Base-by-base conservation (phyloP, 2,797 vertebrate species). In the Poeciliopsis gracilis region DNA sequence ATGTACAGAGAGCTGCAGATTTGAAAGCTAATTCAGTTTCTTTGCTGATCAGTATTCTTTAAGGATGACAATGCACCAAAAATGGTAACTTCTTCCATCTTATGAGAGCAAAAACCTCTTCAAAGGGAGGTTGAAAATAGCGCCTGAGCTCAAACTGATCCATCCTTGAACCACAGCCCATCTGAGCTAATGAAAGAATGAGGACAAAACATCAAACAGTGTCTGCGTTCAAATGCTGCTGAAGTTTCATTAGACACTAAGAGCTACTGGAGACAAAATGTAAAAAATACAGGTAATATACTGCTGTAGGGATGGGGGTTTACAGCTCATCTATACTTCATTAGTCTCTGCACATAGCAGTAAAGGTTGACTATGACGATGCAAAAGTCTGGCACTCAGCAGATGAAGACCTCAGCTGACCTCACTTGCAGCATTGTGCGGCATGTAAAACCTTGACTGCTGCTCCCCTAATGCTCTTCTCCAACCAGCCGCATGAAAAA, bases 171-270 rank as follows among this genome's bases (percentile, higher is more conserved):
- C 20, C 55, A 66, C 83, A 76, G 74, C 80, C 45, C 75, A 81
- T 74, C 67, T 46, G 33, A 55, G 74, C 76, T 78, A 88, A 88
- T 89, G 82, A 92, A 91, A 84, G 92, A 90, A 89, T 89, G 87
- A 82, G 87, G 88, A 90, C 87, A 90, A 84, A 84, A 85, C 87
- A 88, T 91, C 84, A 91, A 87, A 85, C 61, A 25, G 72, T 28
- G 57, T 78, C 69, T 1, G 25, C 53, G 70, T 78, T 86, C 72
- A 88, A 84, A 86, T 74, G 76, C 70, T 61, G 57, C 72, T 30
- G 66, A 82, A 76, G 79, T 77, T 82, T 49, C 59, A 7, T 53
- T 73, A 82, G 77, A 79, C 53, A 82, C 71, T 11, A 57, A 72
- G 72, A 80, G 74, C 7, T 47, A 79, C 73, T 82, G 87, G 72